Evolutionary conservation across 2,797 vertebrate genomes (phyloP), one percentile per base, ranked within the genome.

Genomic region (Synaphobranchus kaupii): DNA sequence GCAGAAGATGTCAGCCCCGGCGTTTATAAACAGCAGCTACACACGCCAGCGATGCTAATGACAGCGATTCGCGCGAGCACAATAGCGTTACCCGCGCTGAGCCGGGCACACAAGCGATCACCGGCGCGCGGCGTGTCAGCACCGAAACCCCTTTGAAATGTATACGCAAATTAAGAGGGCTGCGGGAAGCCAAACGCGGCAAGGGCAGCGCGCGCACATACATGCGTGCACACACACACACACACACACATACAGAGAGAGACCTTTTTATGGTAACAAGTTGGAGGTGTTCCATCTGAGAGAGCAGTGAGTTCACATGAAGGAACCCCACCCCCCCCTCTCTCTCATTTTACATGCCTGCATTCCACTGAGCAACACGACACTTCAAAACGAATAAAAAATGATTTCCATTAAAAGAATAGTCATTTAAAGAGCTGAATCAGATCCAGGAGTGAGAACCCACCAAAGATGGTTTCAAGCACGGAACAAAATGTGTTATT

Each of bases 111-210:
- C 34, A 47, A 47, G 8, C 39, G 15, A 78, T 20, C 39, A 20
- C 8, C 31, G 13, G 31, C 34, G 39, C 39, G 44, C 4, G 39
- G 39, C 39, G 25, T 78, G 73, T 47, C 73, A 47, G 73, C 15
- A 22, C 44, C 25, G 20, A 50, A 80, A 20, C 47, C 39, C 47
- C 73, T 92, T 87, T 90, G 87, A 90, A 90, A 89, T 82, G 54
- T 90, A 88, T 54, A 86, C 48, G 66, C 31, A 34, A 50, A 71
- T 81, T 60, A 22, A 78, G 34, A 76, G n/a, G 56, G 17, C 82
- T 71, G 81, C 39, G 86, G 83, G 80, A 73, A 5, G 47, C 80
- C 50, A 25, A 56, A 1, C 4, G 39, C 13, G 78, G 9, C 25
- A 22, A 85, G n/a, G 34, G n/a, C 39, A 50, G 17, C 7, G 28